Conservation (phyloP, 2,113 vertebrate species). For the Oryzias celebensis region DNA sequence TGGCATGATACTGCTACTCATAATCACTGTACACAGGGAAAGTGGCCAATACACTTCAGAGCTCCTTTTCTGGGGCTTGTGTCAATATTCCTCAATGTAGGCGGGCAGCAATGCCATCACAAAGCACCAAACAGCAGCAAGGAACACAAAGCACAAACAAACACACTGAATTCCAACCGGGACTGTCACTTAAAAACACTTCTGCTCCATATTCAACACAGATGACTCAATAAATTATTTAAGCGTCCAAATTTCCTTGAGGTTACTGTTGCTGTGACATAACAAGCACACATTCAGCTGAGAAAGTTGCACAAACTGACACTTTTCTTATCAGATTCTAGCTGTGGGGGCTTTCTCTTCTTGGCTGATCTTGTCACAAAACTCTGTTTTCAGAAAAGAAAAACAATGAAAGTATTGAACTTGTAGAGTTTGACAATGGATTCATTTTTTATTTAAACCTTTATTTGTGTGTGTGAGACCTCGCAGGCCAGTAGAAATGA, state of each 20-base stretch:
- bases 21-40: slow-evolving; percentile 72
- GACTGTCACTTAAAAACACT: slow-evolving; percentile 13
- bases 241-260: slow-evolving; percentile 25
- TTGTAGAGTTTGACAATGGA: too few species aligned
- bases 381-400: background rate
- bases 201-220: slow-evolving; percentile 18
- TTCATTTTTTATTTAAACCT: too few species aligned
- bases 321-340: too few species aligned
- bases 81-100: slow-evolving; percentile 64
- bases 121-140: slow-evolving; percentile 31
- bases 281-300: background rate
- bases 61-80: slow-evolving; percentile 67
- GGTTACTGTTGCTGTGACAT: slow-evolving; percentile 18
- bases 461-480: too few species aligned
- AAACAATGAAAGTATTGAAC: too few species aligned
- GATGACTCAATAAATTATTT: slow-evolving; percentile 55
- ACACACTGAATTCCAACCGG: slow-evolving; percentile 18
- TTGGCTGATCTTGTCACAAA: background rate
- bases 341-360: background rate
- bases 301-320: background rate
- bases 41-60: slow-evolving; percentile 72
- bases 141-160: background rate
- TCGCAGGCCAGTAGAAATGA: background rate
- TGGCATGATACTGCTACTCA: slow-evolving; percentile 67
- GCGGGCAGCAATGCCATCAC: slow-evolving; percentile 50